Conservation (phyloP, 1,140 invertebrate species). For the Danaus melanippus region DNA sequence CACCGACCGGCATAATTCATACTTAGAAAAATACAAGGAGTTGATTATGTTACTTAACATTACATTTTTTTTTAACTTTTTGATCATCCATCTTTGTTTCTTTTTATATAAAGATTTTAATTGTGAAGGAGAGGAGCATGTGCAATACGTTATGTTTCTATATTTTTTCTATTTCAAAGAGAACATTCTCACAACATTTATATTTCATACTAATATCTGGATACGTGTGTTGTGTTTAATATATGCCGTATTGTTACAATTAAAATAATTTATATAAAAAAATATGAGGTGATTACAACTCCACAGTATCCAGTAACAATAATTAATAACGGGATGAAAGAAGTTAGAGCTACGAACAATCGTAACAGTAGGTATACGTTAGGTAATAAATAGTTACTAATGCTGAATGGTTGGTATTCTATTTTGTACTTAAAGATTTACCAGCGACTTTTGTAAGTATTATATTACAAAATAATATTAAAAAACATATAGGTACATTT, state of each 20-base stretch:
- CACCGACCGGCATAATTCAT: constrained; percentile 70
- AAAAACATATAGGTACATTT: too few species aligned
- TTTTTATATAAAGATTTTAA: too few species aligned
- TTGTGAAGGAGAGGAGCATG: too few species aligned
- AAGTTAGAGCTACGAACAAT: constrained; percentile 29
- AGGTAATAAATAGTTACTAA: too few species aligned
- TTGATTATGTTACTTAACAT: constrained; percentile 39
- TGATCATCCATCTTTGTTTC: too few species aligned
- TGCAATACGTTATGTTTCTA: too few species aligned
- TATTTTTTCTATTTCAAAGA: too few species aligned
- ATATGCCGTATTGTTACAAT: neutral
- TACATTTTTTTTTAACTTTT: constrained; percentile 20
- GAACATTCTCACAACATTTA: too few species aligned
- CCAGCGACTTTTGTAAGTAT: too few species aligned
- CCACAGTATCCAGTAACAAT: constrained; percentile 23
- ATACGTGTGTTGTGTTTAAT: constrained; percentile 9
- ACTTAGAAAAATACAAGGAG: constrained; percentile 67
- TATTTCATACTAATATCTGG: constrained; percentile 19
- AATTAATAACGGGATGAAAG: constrained; percentile 30
- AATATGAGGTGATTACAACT: constrained; percentile 8
- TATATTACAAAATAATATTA: too few species aligned
- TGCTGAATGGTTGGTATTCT: too few species aligned
- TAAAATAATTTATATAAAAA: constrained; percentile 7
- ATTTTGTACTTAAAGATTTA: too few species aligned
- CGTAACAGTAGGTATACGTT: constrained; percentile 9